Conservation (phyloP, 2,797 vertebrate genomes). For the Pipistrellus nathusii region DNA sequence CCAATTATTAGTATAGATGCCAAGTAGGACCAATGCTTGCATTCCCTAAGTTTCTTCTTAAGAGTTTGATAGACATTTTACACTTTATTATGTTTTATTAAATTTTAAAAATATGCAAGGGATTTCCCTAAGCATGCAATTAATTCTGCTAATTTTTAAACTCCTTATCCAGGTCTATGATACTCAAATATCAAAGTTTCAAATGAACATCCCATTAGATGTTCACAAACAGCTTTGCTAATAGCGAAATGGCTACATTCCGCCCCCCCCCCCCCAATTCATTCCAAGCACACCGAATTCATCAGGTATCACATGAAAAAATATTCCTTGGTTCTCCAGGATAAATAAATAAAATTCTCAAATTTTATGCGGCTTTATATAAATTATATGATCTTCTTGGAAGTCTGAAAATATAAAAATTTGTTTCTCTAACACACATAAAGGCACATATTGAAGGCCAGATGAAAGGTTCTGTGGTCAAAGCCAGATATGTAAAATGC, state of each 20-base stretch:
- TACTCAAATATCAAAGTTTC: neutral
- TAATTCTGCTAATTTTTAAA: constrained; percentile 21
- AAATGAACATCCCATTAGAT: neutral
- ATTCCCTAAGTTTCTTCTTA: constrained; percentile 54
- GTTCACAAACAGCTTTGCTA: neutral
- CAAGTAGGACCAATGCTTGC: constrained; percentile 11
- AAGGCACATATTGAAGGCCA: neutral
- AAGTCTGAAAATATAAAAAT: neutral
- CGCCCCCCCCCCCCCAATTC: neutral
- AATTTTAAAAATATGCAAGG: constrained; percentile 58
- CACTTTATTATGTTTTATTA: constrained; percentile 46
- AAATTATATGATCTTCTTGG: neutral
- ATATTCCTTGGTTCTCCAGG: neutral
- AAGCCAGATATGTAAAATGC: neutral
- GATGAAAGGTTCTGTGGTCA: neutral
- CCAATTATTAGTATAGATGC: neutral
- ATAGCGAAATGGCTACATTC: neutral
- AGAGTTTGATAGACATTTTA: constrained; percentile 48
- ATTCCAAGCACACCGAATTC: neutral
- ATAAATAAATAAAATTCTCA: neutral
- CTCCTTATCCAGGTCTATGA: neutral
- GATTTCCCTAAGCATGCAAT: constrained; percentile 47
- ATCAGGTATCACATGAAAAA: constrained; percentile 14
- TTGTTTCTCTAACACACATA: neutral
- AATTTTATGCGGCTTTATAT: neutral